phyloP scores from a whole-genome alignment of 2,888 invertebrate species.

The Anoplius nigerrimus region DNA sequence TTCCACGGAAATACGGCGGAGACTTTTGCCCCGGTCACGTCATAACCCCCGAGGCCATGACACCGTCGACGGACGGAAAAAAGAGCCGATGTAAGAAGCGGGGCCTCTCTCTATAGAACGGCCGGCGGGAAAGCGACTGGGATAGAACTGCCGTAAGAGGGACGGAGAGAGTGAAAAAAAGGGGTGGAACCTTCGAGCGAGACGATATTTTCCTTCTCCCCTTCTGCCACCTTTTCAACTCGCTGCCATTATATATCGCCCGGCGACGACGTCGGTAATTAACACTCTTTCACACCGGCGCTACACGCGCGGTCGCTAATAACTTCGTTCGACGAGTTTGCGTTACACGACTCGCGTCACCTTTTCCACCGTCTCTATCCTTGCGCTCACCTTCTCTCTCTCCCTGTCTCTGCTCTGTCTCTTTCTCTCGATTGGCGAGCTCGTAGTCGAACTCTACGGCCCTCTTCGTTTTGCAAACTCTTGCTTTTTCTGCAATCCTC shows the following conservation, averaged over 20 bases:
- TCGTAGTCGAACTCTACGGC: neutral
- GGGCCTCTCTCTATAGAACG: neutral
- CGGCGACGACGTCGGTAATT: constrained; percentile 48
- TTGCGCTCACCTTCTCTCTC: neutral
- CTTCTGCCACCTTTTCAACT: constrained; percentile 7
- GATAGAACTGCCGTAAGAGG: too few relatives aligned
- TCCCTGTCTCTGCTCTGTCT: neutral
- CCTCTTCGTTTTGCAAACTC: neutral
- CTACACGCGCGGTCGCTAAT: constrained; percentile 44
- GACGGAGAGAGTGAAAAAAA: neutral
- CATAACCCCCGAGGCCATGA: constrained; percentile 44
- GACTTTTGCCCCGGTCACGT: constrained; percentile 46
- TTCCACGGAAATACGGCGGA: constrained; percentile 35
- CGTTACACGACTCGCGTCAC: neutral
- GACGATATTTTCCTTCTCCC: constrained; percentile 3
- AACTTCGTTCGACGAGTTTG: constrained; percentile 40
- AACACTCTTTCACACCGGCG: constrained; percentile 51
- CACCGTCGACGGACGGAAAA: constrained; percentile 11
- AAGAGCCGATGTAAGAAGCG: neutral
- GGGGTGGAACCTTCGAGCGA: too few relatives aligned
- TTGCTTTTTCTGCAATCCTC: neutral
- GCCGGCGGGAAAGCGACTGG: constrained; percentile 6
- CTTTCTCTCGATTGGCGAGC: neutral
- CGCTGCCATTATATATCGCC: constrained; percentile 56
- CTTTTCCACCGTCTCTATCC: neutral